A percentile compares a stretch with the other conserved stretches of the same genome.
These are phyloP conservation scores for Actinostola sp. DNA, from an alignment of 92 coral and sea anemone species.

Conservation along the genomic window DNA sequence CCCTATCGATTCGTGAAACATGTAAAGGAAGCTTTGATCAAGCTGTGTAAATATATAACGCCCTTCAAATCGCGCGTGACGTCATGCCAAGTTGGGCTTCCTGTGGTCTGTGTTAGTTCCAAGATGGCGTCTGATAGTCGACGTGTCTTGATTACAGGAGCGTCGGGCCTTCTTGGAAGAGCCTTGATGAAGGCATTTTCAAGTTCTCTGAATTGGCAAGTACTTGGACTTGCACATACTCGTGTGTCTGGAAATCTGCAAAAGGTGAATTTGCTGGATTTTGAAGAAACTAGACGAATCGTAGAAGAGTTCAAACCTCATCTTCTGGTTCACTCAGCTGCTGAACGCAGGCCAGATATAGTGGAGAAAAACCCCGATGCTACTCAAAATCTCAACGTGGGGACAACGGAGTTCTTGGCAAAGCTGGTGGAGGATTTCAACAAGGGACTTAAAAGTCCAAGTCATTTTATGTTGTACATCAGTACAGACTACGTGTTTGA, in stretches of 20 bases:
- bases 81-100: conserved; percentile 6
- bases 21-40: background rate
- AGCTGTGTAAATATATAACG: background rate
- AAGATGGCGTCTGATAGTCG: conserved; percentile 63
- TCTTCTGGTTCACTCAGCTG: conserved; percentile 76
- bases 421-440: conserved; percentile 65
- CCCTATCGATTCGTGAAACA: background rate
- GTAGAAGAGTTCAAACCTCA: conserved; percentile 78
- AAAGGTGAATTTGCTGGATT: conserved; percentile 74
- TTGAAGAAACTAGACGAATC: conserved; percentile 69
- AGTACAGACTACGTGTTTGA: conserved; percentile 95
- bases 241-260: conserved; percentile 66
- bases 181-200: conserved; percentile 77
- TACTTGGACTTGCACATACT: conserved; percentile 80
- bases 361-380: conserved; percentile 75
- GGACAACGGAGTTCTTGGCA: conserved; percentile 65
- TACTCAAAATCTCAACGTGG: conserved; percentile 67
- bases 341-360: conserved; percentile 84
- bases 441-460: conserved; percentile 40
- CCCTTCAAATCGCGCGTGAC: background rate
- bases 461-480: conserved; percentile 80
- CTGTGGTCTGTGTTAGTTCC: background rate
- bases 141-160: conserved; percentile 79
- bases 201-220: conserved; percentile 51
- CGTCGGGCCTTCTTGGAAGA: conserved; percentile 87